Percentiles rank a stretch among this genome's conserved stretches.
These are phyloP conservation scores for Priocnemis perturbator DNA, from an alignment of 2,888 invertebrate genomes.

Conservation along the genomic window DNA sequence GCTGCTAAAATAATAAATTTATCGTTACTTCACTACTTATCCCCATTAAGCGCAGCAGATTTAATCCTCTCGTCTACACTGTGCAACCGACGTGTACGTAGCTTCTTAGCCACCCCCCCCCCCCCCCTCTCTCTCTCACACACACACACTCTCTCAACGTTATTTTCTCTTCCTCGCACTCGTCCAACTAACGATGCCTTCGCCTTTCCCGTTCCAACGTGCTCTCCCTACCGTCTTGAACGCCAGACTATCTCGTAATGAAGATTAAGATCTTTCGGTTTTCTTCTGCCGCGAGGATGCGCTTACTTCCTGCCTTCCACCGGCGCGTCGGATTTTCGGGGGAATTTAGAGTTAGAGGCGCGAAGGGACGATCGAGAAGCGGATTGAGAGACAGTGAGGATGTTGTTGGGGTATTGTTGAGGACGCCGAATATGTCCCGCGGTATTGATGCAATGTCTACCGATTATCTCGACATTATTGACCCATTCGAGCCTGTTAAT, in stretches of 20 bases:
- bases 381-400: too few relatives aligned
- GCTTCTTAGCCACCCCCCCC: constrained; percentile 34
- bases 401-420: too few relatives aligned
- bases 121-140: too few relatives aligned
- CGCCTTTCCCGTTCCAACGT: constrained; percentile 16
- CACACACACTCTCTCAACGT: too few relatives aligned
- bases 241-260: constrained; percentile 33
- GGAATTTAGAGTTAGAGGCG: neutral
- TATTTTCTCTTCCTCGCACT: too few relatives aligned
- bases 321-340: constrained; percentile 10
- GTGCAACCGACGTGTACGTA: constrained; percentile 22
- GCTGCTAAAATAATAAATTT: constrained; percentile 51
- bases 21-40: constrained; percentile 48
- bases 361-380: too few relatives aligned
- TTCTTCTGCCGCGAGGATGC: constrained; percentile 25
- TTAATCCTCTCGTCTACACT: constrained; percentile 36
- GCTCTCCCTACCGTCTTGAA: constrained; percentile 19
- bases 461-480: constrained; percentile 14
- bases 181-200: constrained; percentile 42
- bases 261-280: constrained; percentile 52
- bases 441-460: constrained; percentile 10
- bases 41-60: constrained; percentile 49
- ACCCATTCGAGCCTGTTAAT: too few relatives aligned
- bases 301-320: constrained; percentile 3
- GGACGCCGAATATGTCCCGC: too few relatives aligned